phyloP scores from a whole-genome alignment of 2,888 invertebrate genomes.

The Ecliptopera silaceata region DNA sequence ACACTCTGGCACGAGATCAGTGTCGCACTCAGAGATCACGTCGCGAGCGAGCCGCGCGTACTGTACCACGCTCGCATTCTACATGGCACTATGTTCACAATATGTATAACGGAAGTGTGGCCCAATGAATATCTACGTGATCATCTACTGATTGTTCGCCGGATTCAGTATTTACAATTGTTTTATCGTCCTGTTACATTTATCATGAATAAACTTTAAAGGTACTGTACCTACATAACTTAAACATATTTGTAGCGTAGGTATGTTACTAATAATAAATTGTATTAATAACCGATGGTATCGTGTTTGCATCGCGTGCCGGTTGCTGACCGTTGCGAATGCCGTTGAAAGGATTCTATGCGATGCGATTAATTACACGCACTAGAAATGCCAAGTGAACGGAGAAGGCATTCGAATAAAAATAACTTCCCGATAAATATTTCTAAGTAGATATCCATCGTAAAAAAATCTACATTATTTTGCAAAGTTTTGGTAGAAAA shows the following conservation, averaged over 20 bases:
- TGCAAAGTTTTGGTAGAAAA: too few relatives aligned
- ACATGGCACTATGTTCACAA: background rate
- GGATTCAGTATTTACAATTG: background rate
- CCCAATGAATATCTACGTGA: background rate
- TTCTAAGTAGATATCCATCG: too few relatives aligned
- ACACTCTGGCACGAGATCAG: too few relatives aligned
- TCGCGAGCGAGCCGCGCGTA: too few relatives aligned
- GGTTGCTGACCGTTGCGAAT: too few relatives aligned
- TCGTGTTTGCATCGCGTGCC: background rate
- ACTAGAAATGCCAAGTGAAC: background rate
- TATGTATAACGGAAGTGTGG: background rate
- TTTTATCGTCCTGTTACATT: background rate
- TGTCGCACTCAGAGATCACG: too few relatives aligned
- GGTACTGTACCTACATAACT: too few relatives aligned
- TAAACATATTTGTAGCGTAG: background rate
- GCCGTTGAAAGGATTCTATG: background rate
- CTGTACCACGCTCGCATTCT: too few relatives aligned
- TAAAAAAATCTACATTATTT: too few relatives aligned
- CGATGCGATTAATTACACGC: background rate
- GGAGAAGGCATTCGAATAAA: background rate
- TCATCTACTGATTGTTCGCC: slow-evolving; percentile 6
- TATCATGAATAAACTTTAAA: background rate
- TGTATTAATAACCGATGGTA: background rate
- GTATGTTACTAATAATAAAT: too few relatives aligned
- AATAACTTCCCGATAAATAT: too few relatives aligned